Evolutionary conservation across 2,113 vertebrate species (phyloP), one percentile per base, ranked within the genome.

Genomic region (Nesospiza acunhae): DNA sequence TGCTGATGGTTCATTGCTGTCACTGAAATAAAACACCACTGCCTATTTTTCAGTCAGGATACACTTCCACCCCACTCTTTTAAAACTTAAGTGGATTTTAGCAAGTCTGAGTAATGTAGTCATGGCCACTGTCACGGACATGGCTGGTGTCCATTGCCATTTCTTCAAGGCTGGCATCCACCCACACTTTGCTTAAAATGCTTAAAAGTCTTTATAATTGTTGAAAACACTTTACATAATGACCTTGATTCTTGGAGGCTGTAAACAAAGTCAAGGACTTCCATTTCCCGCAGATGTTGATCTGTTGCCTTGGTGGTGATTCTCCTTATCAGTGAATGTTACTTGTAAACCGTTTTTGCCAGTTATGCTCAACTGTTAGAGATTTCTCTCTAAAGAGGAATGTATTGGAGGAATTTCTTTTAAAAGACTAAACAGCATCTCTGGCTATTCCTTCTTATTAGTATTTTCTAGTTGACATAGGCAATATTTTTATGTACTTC

Each of bases 291-390:
- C 11, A 13, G 41, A 39, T 22, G 3, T 31, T 70, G 81, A 84
- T 74, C 64, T 89, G 0, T 58, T 72, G 23, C 26, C 26, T 53
- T 50, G 8, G 10, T 70, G 46, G 31, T 53, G 20, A 50, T 39
- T 66, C 30, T 47, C 7, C 91, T 30, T 35, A 12, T 47, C 18
- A 66, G 15, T 18, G 19, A 73, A 81, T 15, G 23, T 5, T 28
- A 5, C 49, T 75, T 52, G 49, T 60, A 50, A 78, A 64, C 18
- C 22, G 13, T 30, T 68, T 47, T 87, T 79, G 7, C 4, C 3
- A 0, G 0, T 76, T 68, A 16, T 19, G 16, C 14, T 41, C 20
- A 72, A 27, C 8, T 42, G 30, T 28, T 87, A 33, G 30, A 59
- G 27, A 55, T 30, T 1, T 1, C 7, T 79, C 41, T 72, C 35